Conservation (phyloP, 2,888 invertebrate genomes). For the Nycteola revayana region DNA sequence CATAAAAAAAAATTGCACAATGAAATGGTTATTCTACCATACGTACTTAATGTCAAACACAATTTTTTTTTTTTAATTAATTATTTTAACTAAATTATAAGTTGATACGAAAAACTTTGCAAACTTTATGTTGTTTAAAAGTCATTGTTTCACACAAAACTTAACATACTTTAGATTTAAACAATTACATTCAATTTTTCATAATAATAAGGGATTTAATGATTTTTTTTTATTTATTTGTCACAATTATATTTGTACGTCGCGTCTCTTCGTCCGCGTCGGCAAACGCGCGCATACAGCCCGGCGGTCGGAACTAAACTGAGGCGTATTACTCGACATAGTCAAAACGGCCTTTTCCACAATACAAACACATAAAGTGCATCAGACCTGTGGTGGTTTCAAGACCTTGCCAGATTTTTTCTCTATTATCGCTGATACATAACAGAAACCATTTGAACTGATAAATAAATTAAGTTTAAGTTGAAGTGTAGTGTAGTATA, state of each 20-base stretch:
- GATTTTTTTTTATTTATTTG: too few species aligned
- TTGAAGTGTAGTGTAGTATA: too few species aligned
- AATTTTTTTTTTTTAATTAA: too few species aligned
- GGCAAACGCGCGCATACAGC: constrained; percentile 23
- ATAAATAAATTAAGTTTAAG: too few species aligned
- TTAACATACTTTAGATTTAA: background rate
- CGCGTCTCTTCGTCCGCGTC: constrained; percentile 16
- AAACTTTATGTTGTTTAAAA: constrained; percentile 13
- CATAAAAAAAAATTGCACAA: constrained; percentile 11
- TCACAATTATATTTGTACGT: too few species aligned
- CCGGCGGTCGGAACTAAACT: constrained; percentile 33
- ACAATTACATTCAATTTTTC: too few species aligned
- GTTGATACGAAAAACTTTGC: constrained; percentile 18
- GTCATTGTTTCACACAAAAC: background rate
- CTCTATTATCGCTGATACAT: too few species aligned
- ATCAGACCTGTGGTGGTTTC: too few species aligned
- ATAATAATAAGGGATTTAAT: too few species aligned
- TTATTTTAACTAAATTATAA: background rate
- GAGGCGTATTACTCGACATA: constrained; percentile 15
- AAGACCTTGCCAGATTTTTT: too few species aligned
- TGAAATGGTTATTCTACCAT: background rate
- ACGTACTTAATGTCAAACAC: too few species aligned
- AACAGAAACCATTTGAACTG: too few species aligned
- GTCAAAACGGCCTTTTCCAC: constrained; percentile 12
- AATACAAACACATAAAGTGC: constrained; percentile 21